Evolutionary conservation across 2,888 invertebrate genomes (phyloP), one percentile per base, ranked within the genome.

Genomic region (Hecatera dysodea): DNA sequence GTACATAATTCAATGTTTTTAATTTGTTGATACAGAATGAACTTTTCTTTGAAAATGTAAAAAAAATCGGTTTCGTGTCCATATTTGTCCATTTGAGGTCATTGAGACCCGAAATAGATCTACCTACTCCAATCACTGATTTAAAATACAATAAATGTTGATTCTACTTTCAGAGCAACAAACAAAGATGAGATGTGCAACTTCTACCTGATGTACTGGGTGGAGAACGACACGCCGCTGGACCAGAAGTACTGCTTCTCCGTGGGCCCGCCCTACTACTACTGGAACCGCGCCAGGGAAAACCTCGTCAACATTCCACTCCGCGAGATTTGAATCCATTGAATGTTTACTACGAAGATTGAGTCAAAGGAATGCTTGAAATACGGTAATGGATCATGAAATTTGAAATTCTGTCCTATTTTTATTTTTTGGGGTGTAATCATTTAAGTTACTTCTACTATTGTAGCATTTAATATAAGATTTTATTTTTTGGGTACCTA

Each of bases 141-240:
- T n/a, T n/a, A n/a, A n/a, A n/a, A n/a, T n/a, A 29, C 2, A 56
- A 27, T 1, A 15, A 22, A 22, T 7, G 0, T 12, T 29, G 8
- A 2, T 53, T 22, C 19, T 57, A n/a, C 8, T 92, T 91, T 64
- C 92, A 98, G 98, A 0, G 96, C 97, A 2, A 99, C 99, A 36
- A 98, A 98, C 89, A 96, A 97, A 19, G 98, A 99, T 86, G 99
- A 99, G 93, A 99, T 99, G 99, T 99, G 99, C 95, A 99, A 99
- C 93, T 99, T 99, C 93, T 99, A 99, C 93, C 92, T 99, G 2
- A 98, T 99, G 98, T 99, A 99, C 92, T 99, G 98, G 95, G 98
- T 98, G 0, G 97, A 98, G 66, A 96, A 97, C 64, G 97, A 96
- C 19, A 96, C 97, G 4, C 98, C 98, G 0, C 92, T 99, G 6